These are phyloP conservation scores for Pyrocoelia pectoralis DNA, from an alignment of 2,888 invertebrate genomes.

Conservation along the genomic window DNA sequence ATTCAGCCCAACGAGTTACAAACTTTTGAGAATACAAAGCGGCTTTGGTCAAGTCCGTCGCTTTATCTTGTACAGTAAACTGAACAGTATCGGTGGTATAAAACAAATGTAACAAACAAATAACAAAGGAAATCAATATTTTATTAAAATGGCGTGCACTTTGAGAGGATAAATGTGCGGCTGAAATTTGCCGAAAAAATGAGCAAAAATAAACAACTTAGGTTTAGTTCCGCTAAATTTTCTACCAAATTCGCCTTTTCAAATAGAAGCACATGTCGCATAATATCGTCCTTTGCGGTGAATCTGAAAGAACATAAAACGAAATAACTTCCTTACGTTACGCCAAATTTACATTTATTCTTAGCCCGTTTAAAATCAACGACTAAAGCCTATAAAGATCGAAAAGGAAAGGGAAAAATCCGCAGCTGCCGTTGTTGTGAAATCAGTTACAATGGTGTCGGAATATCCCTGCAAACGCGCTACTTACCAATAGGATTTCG, in stretches of 20 bases:
- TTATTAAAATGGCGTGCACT: too few species aligned
- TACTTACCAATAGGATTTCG: slow-evolving; percentile 32
- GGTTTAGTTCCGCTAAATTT: slow-evolving; percentile 27
- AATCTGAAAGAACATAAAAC: slow-evolving; percentile 30
- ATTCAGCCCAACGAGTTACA: slow-evolving; percentile 33
- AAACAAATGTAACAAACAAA: too few species aligned
- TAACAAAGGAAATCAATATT: too few species aligned
- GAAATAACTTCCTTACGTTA: slow-evolving; percentile 35
- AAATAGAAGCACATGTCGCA: slow-evolving; percentile 27
- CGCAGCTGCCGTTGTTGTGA: slow-evolving; percentile 42
- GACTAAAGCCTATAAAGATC: slow-evolving; percentile 31
- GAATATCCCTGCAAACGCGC: slow-evolving; percentile 28
- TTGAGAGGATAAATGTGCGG: too few species aligned
- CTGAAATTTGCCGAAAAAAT: too few species aligned
- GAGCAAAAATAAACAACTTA: background rate
- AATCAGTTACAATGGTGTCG: slow-evolving; percentile 39
- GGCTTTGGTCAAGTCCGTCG: slow-evolving; percentile 17
- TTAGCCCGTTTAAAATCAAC: slow-evolving; percentile 27
- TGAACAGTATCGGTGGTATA: background rate
- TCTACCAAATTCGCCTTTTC: slow-evolving; percentile 16
- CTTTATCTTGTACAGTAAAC: background rate
- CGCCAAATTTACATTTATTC: slow-evolving; percentile 38
- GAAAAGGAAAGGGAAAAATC: slow-evolving; percentile 30
- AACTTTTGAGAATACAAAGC: slow-evolving; percentile 29
- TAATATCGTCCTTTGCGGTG: slow-evolving; percentile 23